These are phyloP conservation scores for Apoda limacodes DNA, from an alignment of 2,888 invertebrate species.

Conservation along the genomic window DNA sequence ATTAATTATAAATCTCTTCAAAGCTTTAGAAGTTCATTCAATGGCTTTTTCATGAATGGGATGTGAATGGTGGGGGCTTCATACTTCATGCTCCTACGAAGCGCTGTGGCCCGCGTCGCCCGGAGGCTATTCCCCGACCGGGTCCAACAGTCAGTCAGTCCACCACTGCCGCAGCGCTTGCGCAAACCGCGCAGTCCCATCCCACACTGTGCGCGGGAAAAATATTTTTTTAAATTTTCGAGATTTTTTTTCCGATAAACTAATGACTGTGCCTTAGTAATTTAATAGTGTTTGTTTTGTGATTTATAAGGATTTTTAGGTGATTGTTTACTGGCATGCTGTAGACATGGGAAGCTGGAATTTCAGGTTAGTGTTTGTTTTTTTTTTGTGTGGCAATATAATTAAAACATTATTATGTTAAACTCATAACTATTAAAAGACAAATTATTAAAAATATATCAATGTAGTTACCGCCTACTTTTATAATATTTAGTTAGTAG, in stretches of 20 bases:
- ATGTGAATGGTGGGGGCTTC: slow-evolving; percentile 48
- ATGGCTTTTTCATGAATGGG: slow-evolving; percentile 62
- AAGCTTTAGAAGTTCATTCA: no score
- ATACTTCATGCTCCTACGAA: slow-evolving; percentile 35
- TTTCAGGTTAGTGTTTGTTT: slow-evolving; percentile 41
- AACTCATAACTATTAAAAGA: no score
- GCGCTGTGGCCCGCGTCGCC: slow-evolving; percentile 23
- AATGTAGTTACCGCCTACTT: no score
- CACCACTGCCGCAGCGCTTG: slow-evolving; percentile 40
- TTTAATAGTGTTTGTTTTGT: slow-evolving; percentile 38
- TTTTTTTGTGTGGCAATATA: slow-evolving; percentile 1
- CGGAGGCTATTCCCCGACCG: slow-evolving; percentile 48
- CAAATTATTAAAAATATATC: no score
- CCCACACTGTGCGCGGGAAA: slow-evolving; percentile 36
- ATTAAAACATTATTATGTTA: slow-evolving; percentile 5
- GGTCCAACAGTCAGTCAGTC: no score
- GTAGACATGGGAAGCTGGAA: slow-evolving; percentile 47
- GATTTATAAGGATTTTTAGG: slow-evolving; percentile 27
- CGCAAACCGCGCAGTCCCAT: slow-evolving; percentile 28
- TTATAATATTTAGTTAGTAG: no score
- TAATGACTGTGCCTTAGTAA: slow-evolving; percentile 28
- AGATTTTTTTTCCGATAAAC: slow-evolving; percentile 21
- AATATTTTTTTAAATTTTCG: slow-evolving; percentile 42
- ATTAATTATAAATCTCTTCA: no score
- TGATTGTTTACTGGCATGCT: slow-evolving; percentile 51